Conservation (phyloP, 2,113 vertebrate species). For the Psittacara wagleri region DNA sequence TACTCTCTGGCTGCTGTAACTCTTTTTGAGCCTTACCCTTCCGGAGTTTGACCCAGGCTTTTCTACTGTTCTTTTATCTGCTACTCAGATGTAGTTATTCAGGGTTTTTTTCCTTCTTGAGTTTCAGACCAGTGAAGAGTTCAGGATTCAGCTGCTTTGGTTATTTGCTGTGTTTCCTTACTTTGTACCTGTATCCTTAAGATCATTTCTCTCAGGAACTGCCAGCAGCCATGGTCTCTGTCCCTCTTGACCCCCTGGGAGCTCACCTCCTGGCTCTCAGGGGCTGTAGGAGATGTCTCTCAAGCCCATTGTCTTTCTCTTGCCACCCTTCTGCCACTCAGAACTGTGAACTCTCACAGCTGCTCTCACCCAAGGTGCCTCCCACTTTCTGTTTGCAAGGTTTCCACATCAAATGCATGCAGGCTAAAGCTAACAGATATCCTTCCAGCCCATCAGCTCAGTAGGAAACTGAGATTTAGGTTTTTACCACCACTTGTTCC, state of each 20-base stretch:
- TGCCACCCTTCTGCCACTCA: conserved; percentile 20
- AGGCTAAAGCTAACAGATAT: conserved; percentile 56
- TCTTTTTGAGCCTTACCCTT: background rate
- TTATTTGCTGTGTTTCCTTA: background rate
- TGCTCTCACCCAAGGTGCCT: conserved; percentile 58
- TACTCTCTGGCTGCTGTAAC: background rate
- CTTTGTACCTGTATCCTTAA: background rate
- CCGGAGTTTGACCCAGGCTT: background rate
- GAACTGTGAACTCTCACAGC: conserved; percentile 59
- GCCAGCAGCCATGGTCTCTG: background rate
- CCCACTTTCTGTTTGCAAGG: conserved; percentile 52
- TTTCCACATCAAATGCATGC: conserved; percentile 26
- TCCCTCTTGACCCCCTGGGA: background rate
- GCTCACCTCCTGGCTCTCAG: background rate
- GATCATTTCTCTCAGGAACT: background rate
- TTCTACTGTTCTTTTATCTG: background rate
- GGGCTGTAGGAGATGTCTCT: background rate
- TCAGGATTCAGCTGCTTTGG: background rate
- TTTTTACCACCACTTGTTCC: background rate
- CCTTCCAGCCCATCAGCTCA: conserved; percentile 44
- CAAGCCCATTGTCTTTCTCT: background rate
- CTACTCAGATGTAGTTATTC: background rate
- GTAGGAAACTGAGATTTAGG: background rate
- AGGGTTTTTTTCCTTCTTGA: background rate
- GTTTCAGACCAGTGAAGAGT: background rate